Base-by-base conservation (phyloP, 2,888 invertebrate genomes). In the Fragum sueziense region DNA sequence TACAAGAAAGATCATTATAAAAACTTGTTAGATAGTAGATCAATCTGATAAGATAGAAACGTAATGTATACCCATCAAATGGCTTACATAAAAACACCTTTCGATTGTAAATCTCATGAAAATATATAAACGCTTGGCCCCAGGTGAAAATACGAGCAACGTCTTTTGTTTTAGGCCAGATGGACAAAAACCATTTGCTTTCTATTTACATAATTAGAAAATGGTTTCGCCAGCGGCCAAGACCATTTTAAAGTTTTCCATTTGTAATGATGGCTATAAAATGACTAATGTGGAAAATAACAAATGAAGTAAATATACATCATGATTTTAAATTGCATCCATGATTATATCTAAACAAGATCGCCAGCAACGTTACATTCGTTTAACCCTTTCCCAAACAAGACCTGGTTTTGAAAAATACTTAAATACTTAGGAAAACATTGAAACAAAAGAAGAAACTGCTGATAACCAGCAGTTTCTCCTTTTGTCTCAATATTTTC, bases 141-240 rank as follows among this genome's bases (percentile, higher is more conserved):
- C 25, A 17, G 65, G 65, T 41, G n/a, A 27, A n/a, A 22, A 25
- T 7, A 9, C 25, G 27, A 37, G 25, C 22, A 65, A 1, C 20
- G 65, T 41, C 41, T 41, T 65, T 37, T 65, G 65, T 65, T 65
- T 65, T 65, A 41, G 65, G 65, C 65, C 22, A 41, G 37, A 17
- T 65, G 65, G 37, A 65, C 65, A n/a, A 65, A 65, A 65, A 27
- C 41, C 65, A 65, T 65, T 65, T 65, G 65, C 65, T 65, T 22
- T n/a, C 27, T 41, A 65, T 65, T 65, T 65, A 65, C 65, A 65
- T 65, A 65, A 65, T 65, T 22, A 41, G 25, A 20, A 65, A n/a
- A 34, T 27, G 0, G 22, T n/a, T 41, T 65, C 0, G 9, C 65
- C 65, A 4, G n/a, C 9, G 65, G 65, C 61, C n/a, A 61, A 33